Evolutionary conservation across 2,797 vertebrate species (phyloP).

Genomic region (Phyllotis vaccarum): DNA sequence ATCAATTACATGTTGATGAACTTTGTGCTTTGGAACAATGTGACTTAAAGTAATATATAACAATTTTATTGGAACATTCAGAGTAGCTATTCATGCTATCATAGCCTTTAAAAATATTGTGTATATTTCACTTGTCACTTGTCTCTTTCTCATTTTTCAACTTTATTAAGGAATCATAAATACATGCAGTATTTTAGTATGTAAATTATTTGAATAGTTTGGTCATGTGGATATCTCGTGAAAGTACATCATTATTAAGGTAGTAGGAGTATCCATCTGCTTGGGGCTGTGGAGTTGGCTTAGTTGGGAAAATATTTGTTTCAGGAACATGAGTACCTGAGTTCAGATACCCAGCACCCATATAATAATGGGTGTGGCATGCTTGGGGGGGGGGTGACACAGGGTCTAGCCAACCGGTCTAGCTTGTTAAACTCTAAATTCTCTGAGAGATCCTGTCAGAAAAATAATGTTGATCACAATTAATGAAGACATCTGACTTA

Average conservation of each 20-base stretch:
- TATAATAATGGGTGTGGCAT: not conserved
- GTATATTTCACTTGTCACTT: not conserved
- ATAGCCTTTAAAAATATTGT: not conserved
- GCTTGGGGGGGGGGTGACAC: not conserved
- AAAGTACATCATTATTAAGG: not conserved
- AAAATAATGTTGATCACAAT: not conserved
- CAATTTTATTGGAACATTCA: conserved; percentile 21
- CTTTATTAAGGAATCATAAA: not conserved
- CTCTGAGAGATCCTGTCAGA: not conserved
- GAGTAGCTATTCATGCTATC: not conserved
- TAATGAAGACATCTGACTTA: not conserved
- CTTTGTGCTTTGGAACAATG: not conserved
- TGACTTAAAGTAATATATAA: conserved; percentile 23
- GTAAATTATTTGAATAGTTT: not conserved
- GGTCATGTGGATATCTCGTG: too few species aligned
- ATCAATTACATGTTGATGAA: not conserved
- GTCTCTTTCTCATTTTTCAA: not conserved
- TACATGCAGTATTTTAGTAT: too few species aligned
- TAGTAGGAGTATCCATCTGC: not conserved
- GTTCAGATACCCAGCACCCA: not conserved
- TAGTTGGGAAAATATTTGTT: not conserved
- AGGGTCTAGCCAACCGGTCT: not conserved
- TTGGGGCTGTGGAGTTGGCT: not conserved
- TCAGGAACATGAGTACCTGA: not conserved
- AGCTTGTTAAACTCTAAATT: not conserved